Conservation (phyloP, 2,797 vertebrate species). For the Clarias pachynema region DNA sequence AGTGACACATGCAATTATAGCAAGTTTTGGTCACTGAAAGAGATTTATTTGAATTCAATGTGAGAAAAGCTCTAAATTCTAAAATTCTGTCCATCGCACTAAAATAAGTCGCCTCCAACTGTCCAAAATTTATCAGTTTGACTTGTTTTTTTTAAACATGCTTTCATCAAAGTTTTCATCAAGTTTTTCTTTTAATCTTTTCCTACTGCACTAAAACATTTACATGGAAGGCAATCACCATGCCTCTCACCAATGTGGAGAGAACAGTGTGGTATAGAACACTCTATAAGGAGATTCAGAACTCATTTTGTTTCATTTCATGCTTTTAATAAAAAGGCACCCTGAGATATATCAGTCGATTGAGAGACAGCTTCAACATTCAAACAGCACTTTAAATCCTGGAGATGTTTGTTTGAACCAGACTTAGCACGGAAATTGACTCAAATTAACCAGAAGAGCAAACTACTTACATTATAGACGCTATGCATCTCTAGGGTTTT, state of each 20-base stretch:
- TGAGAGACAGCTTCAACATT: background rate
- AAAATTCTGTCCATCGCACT: background rate
- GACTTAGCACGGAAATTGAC: constrained; percentile 29
- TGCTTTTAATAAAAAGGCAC: background rate
- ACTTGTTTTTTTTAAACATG: background rate
- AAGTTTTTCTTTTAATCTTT: background rate
- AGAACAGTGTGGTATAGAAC: background rate
- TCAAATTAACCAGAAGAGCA: constrained; percentile 41
- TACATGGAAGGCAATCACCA: background rate
- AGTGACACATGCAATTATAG: background rate
- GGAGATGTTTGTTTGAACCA: constrained; percentile 38
- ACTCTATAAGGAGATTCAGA: background rate
- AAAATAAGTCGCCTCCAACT: background rate
- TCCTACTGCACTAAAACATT: background rate
- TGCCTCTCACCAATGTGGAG: background rate
- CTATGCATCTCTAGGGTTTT: constrained; percentile 47
- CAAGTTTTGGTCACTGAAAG: background rate
- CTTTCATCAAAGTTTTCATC: background rate
- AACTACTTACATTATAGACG: constrained; percentile 41
- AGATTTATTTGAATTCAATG: background rate
- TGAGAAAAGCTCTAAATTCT: background rate
- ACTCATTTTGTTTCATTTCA: background rate
- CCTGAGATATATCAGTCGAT: background rate
- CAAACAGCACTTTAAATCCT: background rate
- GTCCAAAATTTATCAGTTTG: background rate